A percentile compares a stretch with the other conserved stretches of the same genome.
These are phyloP conservation scores for Neotragus moschatus DNA, from an alignment of 2,113 vertebrate species.

Conservation along the genomic window DNA sequence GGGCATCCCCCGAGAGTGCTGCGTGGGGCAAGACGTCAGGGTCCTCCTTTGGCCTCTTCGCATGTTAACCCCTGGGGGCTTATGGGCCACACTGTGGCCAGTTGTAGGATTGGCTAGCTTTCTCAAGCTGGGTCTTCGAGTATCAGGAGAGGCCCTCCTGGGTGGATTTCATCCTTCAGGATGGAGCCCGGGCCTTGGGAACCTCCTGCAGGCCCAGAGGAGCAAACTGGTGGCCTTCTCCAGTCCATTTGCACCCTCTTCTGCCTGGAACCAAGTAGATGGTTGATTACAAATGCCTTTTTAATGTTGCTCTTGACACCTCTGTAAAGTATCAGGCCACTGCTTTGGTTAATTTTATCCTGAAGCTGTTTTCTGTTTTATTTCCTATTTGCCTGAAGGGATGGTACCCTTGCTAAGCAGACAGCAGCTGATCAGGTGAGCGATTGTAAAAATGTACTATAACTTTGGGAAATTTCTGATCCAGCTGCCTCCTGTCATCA, in stretches of 20 bases:
- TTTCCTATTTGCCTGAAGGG: not conserved
- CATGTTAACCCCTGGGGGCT: not conserved
- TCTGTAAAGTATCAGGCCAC: not conserved
- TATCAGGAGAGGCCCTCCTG: not conserved
- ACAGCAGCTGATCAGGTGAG: not conserved
- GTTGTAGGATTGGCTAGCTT: not conserved
- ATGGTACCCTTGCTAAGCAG: not conserved
- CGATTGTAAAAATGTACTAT: not conserved
- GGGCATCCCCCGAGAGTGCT: rapidly evolving
- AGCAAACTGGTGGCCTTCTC: not conserved
- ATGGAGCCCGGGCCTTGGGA: not conserved
- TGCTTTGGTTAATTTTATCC: not conserved
- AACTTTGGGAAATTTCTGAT: not conserved
- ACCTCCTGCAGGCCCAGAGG: not conserved
- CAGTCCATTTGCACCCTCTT: not conserved
- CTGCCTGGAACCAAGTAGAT: not conserved
- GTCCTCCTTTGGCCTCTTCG: not conserved
- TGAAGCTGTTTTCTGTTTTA: not conserved
- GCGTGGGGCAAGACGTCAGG: not conserved
- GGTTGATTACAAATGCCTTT: not conserved
- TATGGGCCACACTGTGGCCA: not conserved
- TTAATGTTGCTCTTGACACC: not conserved
- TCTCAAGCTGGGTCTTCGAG: not conserved
- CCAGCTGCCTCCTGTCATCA: not conserved
- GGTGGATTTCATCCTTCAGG: not conserved